A percentile compares a stretch with the other conserved stretches of the same genome.
These are phyloP conservation scores for Amphibalanus amphitrite DNA, from an alignment of 1,140 invertebrate genomes.

Conservation along the genomic window DNA sequence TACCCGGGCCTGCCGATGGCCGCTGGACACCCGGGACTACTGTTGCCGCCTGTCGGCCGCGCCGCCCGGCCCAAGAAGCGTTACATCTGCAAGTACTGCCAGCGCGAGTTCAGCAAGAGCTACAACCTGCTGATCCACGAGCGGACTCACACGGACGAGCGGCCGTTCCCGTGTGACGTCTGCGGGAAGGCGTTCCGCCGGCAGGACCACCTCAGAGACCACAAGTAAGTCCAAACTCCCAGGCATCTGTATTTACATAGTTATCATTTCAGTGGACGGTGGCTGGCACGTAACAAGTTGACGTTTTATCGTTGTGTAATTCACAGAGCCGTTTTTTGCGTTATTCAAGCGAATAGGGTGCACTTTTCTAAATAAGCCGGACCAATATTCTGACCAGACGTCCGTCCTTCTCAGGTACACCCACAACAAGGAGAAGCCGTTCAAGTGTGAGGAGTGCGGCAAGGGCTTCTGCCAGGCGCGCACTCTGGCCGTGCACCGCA, in stretches of 20 bases:
- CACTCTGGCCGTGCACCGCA: slow-evolving; percentile 69
- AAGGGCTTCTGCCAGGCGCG: slow-evolving; percentile 93
- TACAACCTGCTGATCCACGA: slow-evolving; percentile 97
- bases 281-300: too few species aligned
- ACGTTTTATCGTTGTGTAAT: too few species aligned
- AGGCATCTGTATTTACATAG: too few species aligned
- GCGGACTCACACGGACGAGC: slow-evolving; percentile 91
- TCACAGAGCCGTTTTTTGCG: too few species aligned
- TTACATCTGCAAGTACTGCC: slow-evolving; percentile 96
- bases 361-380: too few species aligned
- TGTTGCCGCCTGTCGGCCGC: background rate
- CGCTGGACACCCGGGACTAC: background rate
- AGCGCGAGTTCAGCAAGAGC: slow-evolving; percentile 91
- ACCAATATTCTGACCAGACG: background rate
- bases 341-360: too few species aligned
- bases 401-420: slow-evolving; percentile 55
- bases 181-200: slow-evolving; percentile 96
- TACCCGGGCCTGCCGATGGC: background rate
- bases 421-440: slow-evolving; percentile 93
- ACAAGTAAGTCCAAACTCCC: slow-evolving; percentile 51
- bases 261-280: too few species aligned
- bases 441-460: slow-evolving; percentile 85
- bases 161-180: slow-evolving; percentile 94
- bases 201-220: slow-evolving; percentile 88
- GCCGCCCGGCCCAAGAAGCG: slow-evolving; percentile 64